phyloP scores from a whole-genome alignment of 2,888 invertebrate genomes.

The Drosophila testacea region DNA sequence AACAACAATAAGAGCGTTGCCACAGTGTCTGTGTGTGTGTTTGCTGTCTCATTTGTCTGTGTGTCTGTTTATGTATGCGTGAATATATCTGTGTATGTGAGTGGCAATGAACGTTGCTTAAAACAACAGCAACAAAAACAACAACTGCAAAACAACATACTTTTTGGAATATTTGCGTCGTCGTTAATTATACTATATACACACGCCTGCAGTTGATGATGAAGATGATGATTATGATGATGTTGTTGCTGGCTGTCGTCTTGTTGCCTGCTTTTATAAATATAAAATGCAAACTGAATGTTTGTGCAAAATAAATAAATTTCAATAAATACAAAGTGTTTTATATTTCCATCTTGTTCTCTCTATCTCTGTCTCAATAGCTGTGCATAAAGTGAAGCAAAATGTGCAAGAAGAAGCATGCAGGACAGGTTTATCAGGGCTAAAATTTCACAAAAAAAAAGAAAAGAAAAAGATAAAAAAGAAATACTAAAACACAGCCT shows the following conservation, averaged over 20 bases:
- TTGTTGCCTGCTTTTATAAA: conserved; percentile 32
- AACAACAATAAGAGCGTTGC: conserved; percentile 19
- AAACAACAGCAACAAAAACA: conserved; percentile 41
- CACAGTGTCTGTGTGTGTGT: conserved; percentile 27
- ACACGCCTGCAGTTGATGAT: conserved; percentile 34
- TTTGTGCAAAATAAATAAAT: conserved; percentile 32
- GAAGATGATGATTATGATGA: conserved; percentile 25
- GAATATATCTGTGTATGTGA: conserved; percentile 26
- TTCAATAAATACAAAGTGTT: conserved; percentile 32
- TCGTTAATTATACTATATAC: conserved; percentile 50
- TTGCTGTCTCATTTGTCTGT: conserved; percentile 29
- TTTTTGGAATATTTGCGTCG: conserved; percentile 58
- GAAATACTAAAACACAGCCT: conserved; percentile 26
- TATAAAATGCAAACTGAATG: conserved; percentile 39
- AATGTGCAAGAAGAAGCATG: conserved; percentile 43
- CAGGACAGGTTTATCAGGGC: conserved; percentile 72
- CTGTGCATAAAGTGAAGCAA: conserved; percentile 39
- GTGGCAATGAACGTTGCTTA: conserved; percentile 58
- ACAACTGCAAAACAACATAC: conserved; percentile 41
- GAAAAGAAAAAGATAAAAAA: conserved; percentile 31
- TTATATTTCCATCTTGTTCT: background rate
- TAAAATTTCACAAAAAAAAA: conserved; percentile 45
- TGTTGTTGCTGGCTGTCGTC: conserved; percentile 28
- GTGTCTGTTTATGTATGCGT: conserved; percentile 15
- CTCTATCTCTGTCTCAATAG: conserved; percentile 7